Evolutionary conservation across 2,113 vertebrate genomes (phyloP).

Genomic region (Lichenostomus cassidix): DNA sequence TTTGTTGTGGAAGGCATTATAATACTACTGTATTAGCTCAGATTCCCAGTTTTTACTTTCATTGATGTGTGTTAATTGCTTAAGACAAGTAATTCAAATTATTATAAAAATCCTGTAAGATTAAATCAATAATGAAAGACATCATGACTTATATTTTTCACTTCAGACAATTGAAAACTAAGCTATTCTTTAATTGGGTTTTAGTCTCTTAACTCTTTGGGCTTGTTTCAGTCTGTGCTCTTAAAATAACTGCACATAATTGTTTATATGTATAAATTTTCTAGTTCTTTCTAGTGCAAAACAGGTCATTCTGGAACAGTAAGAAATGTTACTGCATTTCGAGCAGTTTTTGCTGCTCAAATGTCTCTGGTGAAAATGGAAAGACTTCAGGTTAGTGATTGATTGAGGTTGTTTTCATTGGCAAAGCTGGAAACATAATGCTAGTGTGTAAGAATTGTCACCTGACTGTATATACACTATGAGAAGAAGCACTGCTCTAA

Average conservation of each 20-base stretch:
- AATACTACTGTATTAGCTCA: background rate
- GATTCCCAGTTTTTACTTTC: background rate
- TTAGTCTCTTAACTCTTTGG: background rate
- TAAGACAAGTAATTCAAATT: background rate
- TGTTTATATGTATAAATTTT: constrained; percentile 87
- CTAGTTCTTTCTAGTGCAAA: constrained; percentile 80
- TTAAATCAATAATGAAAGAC: background rate
- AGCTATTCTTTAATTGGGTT: background rate
- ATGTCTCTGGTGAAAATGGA: constrained; percentile 79
- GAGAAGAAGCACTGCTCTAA: background rate
- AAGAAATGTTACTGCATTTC: constrained; percentile 82
- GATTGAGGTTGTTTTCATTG: constrained; percentile 69
- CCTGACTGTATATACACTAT: background rate
- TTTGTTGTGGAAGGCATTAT: background rate
- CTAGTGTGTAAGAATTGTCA: constrained; percentile 38
- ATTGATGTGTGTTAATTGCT: background rate
- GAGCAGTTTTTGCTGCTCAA: constrained; percentile 75
- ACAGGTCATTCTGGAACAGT: constrained; percentile 82
- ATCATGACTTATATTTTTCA: background rate
- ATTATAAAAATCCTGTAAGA: background rate
- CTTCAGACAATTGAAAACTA: constrained; percentile 5
- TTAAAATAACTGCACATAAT: constrained; percentile 71
- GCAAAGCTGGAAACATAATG: constrained; percentile 66
- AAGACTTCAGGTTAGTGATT: constrained; percentile 56
- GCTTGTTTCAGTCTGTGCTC: constrained; percentile 49